Base-by-base conservation (phyloP, 2,113 vertebrate species). In the Corythaixoides concolor region DNA sequence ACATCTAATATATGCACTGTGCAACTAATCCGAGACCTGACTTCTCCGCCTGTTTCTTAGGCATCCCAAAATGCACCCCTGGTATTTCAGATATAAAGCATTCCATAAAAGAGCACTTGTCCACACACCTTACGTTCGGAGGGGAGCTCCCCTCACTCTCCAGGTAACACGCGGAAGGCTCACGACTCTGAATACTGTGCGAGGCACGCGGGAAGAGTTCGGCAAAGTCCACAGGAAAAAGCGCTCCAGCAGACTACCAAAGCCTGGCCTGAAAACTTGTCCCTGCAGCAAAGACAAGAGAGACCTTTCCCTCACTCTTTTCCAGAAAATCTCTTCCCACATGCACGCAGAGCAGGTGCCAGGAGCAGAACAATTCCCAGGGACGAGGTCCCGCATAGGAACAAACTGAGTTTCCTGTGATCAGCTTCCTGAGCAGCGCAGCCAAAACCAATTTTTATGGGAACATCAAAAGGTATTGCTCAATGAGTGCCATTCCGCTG, bases 281-380 rank as follows among this genome's bases (percentile, higher is more conserved):
- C 67, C 45, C 72, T 45, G 32, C 30, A 53, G 59, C 41, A n/a
- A 35, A 82, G 49, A 12, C 64, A 24, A 20, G 58, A 76, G 37
- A 30, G 35, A 49, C 21, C 39, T 3, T 23, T n/a, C 43, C 53
- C 50, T 66, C 2, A 0, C 9, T 26, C 30, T 9, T 9, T 66
- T 30, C 75, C 85, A 59, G 67, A 18, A 67, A 89, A 33, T 5
- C 74, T 43, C 74, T 53, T 14, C 56, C 64, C 47, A 23, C 0
- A 0, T 1, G 7, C 50, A 43, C 0, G 2, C 21, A 33, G 56
- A 35, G 32, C 5, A 2, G 59, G 43, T 55, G 80, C 53, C 88
- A 69, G 56, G 39, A 90, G 69, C 60, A 84, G 50, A 6, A 45
- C 23, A 43, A 27, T 32, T 8, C 39, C 60, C 87, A 55, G 55